Conservation (phyloP, 2,113 vertebrate genomes). For the Burhinus bistriatus region DNA sequence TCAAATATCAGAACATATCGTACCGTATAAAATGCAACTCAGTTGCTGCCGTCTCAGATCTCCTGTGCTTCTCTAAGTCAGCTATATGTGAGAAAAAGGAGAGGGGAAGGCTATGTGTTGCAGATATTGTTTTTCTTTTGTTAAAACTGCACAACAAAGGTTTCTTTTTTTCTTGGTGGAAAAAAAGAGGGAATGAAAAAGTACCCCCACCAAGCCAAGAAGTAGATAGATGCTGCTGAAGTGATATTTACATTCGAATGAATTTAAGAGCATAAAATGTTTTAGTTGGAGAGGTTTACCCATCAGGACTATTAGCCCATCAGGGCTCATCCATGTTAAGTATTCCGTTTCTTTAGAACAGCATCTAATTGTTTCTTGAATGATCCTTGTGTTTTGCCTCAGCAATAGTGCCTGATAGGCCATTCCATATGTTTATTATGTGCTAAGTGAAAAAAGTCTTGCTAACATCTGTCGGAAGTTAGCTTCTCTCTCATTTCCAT, state of each 20-base stretch:
- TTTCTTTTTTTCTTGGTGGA: background rate
- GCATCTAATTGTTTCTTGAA: slow-evolving; percentile 73
- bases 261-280: slow-evolving; percentile 20
- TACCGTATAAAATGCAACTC: background rate
- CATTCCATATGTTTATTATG: slow-evolving; percentile 76
- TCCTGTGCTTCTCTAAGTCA: background rate
- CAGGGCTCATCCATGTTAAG: slow-evolving; percentile 71
- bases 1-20: background rate
- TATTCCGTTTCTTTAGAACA: slow-evolving; percentile 72
- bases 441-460: slow-evolving; percentile 60
- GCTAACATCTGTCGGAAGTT: slow-evolving; percentile 70
- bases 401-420: slow-evolving; percentile 69
- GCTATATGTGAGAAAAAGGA: background rate
- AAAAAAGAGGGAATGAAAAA: background rate
- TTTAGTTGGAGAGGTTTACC: slow-evolving; percentile 48
- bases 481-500: slow-evolving; percentile 59
- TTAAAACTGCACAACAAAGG: background rate
- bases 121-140: background rate
- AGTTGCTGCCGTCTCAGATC: background rate
- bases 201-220: background rate
- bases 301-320: slow-evolving; percentile 67
- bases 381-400: slow-evolving; percentile 72
- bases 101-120: background rate
- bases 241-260: slow-evolving; percentile 61
- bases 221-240: background rate